Evolutionary conservation across 2,888 invertebrate species (phyloP).

Genomic region (Hirudinaria manillensis): DNA sequence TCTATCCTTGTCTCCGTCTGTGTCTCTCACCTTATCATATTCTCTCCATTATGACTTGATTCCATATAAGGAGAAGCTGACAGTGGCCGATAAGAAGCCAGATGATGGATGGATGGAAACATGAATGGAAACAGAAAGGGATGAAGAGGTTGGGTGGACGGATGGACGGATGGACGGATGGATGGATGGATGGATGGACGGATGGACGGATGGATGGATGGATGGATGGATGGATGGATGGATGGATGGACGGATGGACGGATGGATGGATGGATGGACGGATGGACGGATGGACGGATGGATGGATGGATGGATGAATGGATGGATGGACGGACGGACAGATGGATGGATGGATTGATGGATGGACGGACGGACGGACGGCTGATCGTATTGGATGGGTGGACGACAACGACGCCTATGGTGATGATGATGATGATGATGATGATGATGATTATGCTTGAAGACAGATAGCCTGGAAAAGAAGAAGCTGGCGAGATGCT

Average conservation of each 20-base stretch:
- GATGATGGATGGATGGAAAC: neutral
- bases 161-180: neutral
- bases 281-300: neutral
- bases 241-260: neutral
- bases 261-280: neutral
- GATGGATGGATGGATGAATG: neutral
- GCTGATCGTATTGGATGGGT: neutral
- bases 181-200: neutral
- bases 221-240: neutral
- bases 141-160: neutral
- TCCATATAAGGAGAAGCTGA: no score
- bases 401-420: neutral
- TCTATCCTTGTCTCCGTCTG: neutral
- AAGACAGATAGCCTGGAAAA: no score
- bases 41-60: no score
- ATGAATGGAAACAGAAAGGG: neutral
- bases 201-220: neutral
- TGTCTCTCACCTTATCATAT: no score
- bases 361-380: constrained; percentile 2
- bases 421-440: constrained; percentile 13
- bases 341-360: neutral
- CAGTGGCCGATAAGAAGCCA: no score
- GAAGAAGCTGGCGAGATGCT: neutral
- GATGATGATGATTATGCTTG: neutral
- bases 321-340: neutral